These are phyloP conservation scores for Ephydatia muelleri DNA, from an alignment of 37 sponge, comb jelly and placozoan genomes.

Conservation along the genomic window DNA sequence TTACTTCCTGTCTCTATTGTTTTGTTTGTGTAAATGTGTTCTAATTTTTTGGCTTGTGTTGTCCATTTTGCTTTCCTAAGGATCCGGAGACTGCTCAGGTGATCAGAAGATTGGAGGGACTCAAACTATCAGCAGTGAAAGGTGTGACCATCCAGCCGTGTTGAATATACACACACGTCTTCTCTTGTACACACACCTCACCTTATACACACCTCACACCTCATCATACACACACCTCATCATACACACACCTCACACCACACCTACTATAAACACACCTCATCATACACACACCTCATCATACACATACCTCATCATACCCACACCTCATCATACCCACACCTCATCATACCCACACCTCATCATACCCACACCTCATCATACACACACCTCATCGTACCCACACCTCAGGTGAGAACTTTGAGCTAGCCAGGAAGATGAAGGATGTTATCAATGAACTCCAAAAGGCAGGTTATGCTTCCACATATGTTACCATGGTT, in stretches of 20 bases:
- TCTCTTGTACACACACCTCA: too few species aligned
- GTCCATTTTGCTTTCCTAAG: conserved; percentile 4
- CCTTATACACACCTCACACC: too few species aligned
- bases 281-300: neutral
- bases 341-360: neutral
- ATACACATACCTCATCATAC: neutral
- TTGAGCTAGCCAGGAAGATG: conserved; percentile 61
- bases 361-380: neutral
- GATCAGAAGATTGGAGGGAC: conserved; percentile 59
- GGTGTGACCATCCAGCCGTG: conserved; percentile 10
- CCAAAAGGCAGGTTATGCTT: conserved; percentile 33
- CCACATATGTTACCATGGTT: neutral
- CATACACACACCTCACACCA: neutral
- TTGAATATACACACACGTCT: neutral
- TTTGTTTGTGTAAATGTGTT: too few species aligned
- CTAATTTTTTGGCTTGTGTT: neutral
- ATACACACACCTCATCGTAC: neutral
- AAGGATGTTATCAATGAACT: conserved; percentile 70
- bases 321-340: conserved; percentile 6
- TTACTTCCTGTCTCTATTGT: too few species aligned
- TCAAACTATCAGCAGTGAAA: conserved; percentile 67
- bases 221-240: neutral
- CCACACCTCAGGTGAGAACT: conserved; percentile 51
- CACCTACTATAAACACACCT: neutral
- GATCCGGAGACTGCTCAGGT: conserved; percentile 76